Evolutionary conservation across 2,888 invertebrate genomes (phyloP), one percentile per base, ranked within the genome.

Genomic region (Drosophila testacea): DNA sequence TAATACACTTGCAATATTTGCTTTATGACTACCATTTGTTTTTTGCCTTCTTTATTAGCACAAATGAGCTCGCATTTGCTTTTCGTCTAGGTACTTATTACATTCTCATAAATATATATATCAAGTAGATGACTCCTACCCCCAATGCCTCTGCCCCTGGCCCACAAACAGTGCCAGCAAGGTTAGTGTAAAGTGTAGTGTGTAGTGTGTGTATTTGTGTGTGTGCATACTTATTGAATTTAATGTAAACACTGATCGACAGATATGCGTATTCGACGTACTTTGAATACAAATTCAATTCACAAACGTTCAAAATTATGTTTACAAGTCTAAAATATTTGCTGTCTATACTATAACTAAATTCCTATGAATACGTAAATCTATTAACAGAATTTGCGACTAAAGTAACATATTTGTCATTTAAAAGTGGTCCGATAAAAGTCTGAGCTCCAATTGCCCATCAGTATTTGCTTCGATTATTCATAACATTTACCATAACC

Each of bases 41-140:
- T 69, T 69, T 73, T 62, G 63, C 63, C 69, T 75, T 69, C 68
- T 81, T 81, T 81, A 85, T 85, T 85, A 85, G 72, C 81, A 75
- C 65, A 68, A 84, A 82, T 79, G 69, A 83, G 69, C 69, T 62
- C 32, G 61, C 51, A 42, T 68, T 63, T 65, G 59, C 51, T 64
- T 62, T 50, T 65, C 60, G 56, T 34, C 36, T 34, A 57, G 38
- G 69, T 61, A 73, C 67, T 73, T 63, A 77, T 81, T 81, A 64
- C 79, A 81, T 78, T 77, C 75, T 66, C 55, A 60, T 75, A 52
- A 69, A 74, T 57, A 68, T 27, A 46, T 56, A 5, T 56, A 27
- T 44, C 34, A 27, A 56, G 36, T 34, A 38, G 51, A 16, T 51
- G 51, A 27, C 32, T 7, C 6, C n/a, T 46, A 4, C 16, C 32